phyloP scores from a whole-genome alignment of 2,113 vertebrate species.

The Gadus chalcogrammus region DNA sequence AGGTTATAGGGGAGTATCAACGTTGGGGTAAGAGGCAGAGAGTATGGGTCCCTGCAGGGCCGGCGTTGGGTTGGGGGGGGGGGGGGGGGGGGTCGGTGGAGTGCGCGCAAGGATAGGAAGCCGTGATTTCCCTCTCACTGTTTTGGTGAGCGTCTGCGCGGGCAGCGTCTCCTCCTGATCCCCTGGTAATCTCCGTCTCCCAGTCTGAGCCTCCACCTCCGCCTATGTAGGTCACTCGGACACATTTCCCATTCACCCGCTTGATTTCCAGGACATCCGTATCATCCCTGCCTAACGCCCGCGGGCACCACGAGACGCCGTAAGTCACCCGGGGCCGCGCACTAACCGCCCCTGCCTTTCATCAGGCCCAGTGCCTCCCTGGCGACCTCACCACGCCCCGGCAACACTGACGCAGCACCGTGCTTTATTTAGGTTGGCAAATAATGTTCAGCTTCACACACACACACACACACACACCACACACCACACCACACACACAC shows the following conservation, averaged over 20 bases:
- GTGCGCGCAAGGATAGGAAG: not conserved
- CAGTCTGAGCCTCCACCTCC: constrained; percentile 63
- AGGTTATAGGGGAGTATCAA: too few species aligned
- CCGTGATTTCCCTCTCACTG: not conserved
- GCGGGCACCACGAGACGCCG: too few species aligned
- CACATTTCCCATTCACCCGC: constrained; percentile 33
- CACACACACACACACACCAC: too few species aligned
- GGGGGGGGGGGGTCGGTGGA: too few species aligned
- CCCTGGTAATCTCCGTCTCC: not conserved
- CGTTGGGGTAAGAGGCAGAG: not conserved
- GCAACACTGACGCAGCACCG: too few species aligned
- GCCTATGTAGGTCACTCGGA: constrained; percentile 64
- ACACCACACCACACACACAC: too few species aligned
- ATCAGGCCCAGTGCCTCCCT: too few species aligned
- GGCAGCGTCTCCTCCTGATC: not conserved
- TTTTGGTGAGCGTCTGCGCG: not conserved
- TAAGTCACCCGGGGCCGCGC: too few species aligned
- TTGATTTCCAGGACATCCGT: constrained; percentile 43
- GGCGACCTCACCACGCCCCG: too few species aligned
- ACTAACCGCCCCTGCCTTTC: too few species aligned
- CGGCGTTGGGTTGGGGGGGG: not conserved
- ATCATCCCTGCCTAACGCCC: constrained; percentile 26
- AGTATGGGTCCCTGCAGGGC: not conserved
- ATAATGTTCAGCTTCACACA: too few species aligned
- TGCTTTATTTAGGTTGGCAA: too few species aligned